phyloP scores from a whole-genome alignment of 2,888 invertebrate genomes.

The Rhogogaster chlorosoma region DNA sequence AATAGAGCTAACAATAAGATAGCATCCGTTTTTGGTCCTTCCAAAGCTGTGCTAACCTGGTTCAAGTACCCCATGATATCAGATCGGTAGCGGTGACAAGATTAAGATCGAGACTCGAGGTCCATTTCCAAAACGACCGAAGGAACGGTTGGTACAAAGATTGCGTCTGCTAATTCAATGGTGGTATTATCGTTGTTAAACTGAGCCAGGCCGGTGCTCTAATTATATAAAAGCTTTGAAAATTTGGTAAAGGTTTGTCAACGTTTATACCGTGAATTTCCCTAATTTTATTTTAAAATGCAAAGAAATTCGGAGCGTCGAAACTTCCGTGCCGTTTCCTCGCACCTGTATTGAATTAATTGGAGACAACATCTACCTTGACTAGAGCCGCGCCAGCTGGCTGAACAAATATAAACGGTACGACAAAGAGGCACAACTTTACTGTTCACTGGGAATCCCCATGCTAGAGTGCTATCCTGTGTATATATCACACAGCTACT shows the following conservation, averaged over 20 bases:
- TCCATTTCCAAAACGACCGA: background rate
- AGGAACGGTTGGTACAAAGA: conserved; percentile 1
- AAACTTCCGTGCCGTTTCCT: background rate
- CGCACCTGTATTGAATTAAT: conserved; percentile 12
- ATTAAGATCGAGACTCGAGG: background rate
- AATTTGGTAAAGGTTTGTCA: background rate
- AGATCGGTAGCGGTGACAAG: conserved; percentile 34
- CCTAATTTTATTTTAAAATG: background rate
- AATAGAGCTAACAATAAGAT: background rate
- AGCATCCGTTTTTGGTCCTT: conserved; percentile 2
- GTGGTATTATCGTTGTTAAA: background rate
- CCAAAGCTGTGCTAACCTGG: background rate
- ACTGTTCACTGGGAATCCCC: conserved; percentile 24
- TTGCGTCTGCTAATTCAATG: conserved; percentile 30
- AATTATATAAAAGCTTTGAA: conserved; percentile 1
- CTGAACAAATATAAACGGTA: background rate
- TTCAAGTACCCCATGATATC: conserved; percentile 12
- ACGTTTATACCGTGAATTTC: background rate
- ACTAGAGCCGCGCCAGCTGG: conserved; percentile 3
- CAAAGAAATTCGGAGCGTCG: background rate
- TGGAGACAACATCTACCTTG: conserved; percentile 3
- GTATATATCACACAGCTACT: conserved; percentile 17
- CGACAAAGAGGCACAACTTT: background rate
- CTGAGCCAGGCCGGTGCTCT: background rate
- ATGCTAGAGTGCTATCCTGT: background rate